Conservation (phyloP, 2,113 vertebrate genomes). For the Bothrops jararaca region DNA sequence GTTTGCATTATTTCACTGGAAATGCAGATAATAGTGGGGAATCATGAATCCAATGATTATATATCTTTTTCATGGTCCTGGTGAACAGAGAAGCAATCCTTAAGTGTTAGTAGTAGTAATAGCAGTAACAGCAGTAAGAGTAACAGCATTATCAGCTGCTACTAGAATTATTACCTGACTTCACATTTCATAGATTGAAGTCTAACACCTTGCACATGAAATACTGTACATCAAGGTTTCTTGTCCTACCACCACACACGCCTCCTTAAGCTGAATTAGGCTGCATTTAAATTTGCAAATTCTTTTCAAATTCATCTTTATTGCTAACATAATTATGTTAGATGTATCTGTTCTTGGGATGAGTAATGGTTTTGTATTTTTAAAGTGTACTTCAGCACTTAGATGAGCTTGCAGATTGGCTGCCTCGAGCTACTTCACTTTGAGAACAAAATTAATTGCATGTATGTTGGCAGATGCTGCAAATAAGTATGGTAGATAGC, state of each 20-base stretch:
- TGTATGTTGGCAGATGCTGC: slow-evolving; percentile 16
- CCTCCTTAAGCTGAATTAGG: slow-evolving; percentile 6
- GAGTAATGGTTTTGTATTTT: slow-evolving; percentile 38
- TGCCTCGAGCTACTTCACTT: slow-evolving; percentile 26
- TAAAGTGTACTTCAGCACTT: slow-evolving; percentile 16
- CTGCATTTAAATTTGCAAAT: slow-evolving; percentile 15
- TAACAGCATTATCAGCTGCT: neutral
- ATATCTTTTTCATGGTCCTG: neutral
- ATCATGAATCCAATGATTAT: neutral
- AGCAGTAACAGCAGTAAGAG: neutral
- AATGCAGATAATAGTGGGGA: neutral
- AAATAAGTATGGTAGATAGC: slow-evolving; percentile 15
- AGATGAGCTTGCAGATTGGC: slow-evolving; percentile 39
- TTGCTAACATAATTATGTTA: slow-evolving; percentile 27
- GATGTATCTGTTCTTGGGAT: slow-evolving; percentile 32
- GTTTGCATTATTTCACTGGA: neutral
- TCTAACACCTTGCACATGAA: neutral
- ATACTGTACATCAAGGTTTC: neutral
- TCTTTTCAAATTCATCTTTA: slow-evolving; percentile 26
- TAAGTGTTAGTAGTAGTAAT: neutral
- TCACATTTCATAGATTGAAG: neutral
- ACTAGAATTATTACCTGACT: neutral
- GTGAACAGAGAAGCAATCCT: neutral
- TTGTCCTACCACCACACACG: neutral
- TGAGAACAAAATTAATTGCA: slow-evolving; percentile 52